These are phyloP conservation scores for Sesamia nonagrioides DNA, from an alignment of 1,140 invertebrate species.

Conservation along the genomic window DNA sequence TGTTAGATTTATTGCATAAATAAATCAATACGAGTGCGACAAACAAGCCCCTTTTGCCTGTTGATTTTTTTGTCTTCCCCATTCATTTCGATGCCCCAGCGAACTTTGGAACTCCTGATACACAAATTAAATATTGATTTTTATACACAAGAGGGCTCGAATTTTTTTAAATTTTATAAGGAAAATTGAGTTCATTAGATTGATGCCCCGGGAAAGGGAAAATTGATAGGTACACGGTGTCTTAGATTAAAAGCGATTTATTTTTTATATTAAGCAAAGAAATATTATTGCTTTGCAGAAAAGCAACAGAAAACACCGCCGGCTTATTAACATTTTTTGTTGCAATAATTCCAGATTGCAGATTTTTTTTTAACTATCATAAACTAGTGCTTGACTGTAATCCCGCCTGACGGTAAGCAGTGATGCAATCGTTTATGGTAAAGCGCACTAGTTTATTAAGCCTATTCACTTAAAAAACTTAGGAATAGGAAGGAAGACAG, in stretches of 20 bases:
- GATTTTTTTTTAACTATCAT: no score
- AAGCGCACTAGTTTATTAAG: no score
- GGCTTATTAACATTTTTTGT: not conserved
- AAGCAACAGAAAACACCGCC: not conserved
- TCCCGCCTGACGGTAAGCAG: no score
- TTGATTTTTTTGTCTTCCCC: constrained; percentile 57
- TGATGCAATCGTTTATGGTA: no score
- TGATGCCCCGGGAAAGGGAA: constrained; percentile 27
- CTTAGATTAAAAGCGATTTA: constrained; percentile 31
- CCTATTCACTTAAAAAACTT: no score
- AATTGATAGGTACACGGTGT: constrained; percentile 37
- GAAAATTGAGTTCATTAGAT: constrained; percentile 46
- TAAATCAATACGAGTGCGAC: constrained; percentile 74
- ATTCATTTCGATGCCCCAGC: constrained; percentile 49
- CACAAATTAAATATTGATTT: constrained; percentile 59
- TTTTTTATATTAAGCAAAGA: not conserved
- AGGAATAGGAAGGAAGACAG: no score
- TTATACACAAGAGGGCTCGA: constrained; percentile 27
- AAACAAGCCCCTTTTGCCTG: constrained; percentile 60
- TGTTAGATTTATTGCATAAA: constrained; percentile 75
- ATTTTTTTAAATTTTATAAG: constrained; percentile 40
- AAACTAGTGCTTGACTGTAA: no score
- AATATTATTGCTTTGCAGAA: not conserved
- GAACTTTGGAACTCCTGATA: constrained; percentile 52
- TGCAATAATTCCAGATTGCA: no score